phyloP scores from a whole-genome alignment of 1,140 invertebrate genomes.

The Carposina sasakii region DNA sequence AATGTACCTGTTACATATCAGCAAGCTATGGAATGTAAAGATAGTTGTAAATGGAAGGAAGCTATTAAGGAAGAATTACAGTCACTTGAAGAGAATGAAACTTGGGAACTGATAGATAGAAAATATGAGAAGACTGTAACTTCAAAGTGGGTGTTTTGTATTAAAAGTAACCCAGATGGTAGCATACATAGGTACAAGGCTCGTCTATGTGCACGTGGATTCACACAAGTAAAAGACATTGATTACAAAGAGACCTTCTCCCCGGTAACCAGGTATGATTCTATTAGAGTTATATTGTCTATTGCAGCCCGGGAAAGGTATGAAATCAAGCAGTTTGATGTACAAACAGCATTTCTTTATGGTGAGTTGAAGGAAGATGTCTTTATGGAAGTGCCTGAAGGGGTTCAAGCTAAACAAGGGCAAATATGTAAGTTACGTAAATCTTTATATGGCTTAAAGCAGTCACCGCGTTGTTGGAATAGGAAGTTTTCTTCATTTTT shows the following conservation, averaged over 20 bases:
- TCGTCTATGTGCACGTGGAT: conserved; percentile 31
- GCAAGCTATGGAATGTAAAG: conserved; percentile 13
- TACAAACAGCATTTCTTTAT: conserved; percentile 1
- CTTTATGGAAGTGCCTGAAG: conserved; percentile 6
- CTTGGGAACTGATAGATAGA: background rate
- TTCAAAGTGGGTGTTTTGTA: conserved; percentile 24
- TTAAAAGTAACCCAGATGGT: conserved; percentile 17
- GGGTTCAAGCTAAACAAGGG: background rate
- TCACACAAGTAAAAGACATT: conserved; percentile 33
- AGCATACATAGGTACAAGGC: conserved; percentile 21
- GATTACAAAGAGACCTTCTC: conserved; percentile 63
- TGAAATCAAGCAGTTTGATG: background rate
- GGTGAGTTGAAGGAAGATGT: background rate
- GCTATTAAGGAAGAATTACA: background rate
- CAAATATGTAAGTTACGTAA: conserved; percentile 26
- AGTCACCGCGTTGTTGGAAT: conserved; percentile 38
- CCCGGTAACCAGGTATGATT: conserved; percentile 44
- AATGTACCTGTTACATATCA: conserved; percentile 17
- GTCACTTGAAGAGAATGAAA: background rate
- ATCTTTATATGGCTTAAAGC: conserved; percentile 36
- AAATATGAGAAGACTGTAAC: background rate
- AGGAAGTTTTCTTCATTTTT: conserved; percentile 35
- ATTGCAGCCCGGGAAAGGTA: background rate
- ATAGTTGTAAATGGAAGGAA: background rate
- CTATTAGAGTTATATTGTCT: conserved; percentile 47